phyloP scores from a whole-genome alignment of 1,140 invertebrate genomes.

The Drosophila erecta region DNA sequence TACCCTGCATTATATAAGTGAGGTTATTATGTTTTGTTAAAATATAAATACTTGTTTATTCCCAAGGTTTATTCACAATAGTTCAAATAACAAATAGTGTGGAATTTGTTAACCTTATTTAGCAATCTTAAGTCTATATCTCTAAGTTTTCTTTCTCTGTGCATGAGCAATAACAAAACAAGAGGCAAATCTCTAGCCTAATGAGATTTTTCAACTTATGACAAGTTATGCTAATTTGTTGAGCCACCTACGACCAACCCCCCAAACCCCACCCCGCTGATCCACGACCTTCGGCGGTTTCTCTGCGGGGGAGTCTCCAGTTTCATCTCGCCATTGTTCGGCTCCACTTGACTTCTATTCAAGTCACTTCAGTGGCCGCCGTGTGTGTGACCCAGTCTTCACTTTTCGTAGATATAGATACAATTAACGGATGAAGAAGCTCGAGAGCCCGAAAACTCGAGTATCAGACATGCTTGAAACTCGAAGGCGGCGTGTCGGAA shows the following conservation, averaged over 20 bases:
- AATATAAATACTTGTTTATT: too few species aligned
- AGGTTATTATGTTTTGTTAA: too few species aligned
- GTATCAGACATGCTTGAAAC: conserved; percentile 15
- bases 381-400: conserved; percentile 49
- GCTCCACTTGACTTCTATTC: conserved; percentile 59
- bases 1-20: too few species aligned
- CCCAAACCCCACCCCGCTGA: neutral
- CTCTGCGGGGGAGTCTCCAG: conserved; percentile 48
- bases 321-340: conserved; percentile 49
- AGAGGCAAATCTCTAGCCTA: conserved; percentile 66
- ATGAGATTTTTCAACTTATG: conserved; percentile 83
- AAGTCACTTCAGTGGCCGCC: conserved; percentile 37
- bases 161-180: conserved; percentile 20
- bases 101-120: too few species aligned
- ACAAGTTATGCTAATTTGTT: conserved; percentile 81
- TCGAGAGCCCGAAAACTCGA: conserved; percentile 5
- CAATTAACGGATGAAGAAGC: conserved; percentile 51
- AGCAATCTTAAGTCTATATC: too few species aligned
- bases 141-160: conserved; percentile 12
- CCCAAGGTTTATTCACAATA: too few species aligned
- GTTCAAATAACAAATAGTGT: too few species aligned
- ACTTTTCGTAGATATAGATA: conserved; percentile 13
- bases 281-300: neutral
- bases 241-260: conserved; percentile 50
- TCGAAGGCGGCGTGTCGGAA: conserved; percentile 29